phyloP scores from a whole-genome alignment of 2,888 invertebrate species.

The Caenorhabditis parvicauda region DNA sequence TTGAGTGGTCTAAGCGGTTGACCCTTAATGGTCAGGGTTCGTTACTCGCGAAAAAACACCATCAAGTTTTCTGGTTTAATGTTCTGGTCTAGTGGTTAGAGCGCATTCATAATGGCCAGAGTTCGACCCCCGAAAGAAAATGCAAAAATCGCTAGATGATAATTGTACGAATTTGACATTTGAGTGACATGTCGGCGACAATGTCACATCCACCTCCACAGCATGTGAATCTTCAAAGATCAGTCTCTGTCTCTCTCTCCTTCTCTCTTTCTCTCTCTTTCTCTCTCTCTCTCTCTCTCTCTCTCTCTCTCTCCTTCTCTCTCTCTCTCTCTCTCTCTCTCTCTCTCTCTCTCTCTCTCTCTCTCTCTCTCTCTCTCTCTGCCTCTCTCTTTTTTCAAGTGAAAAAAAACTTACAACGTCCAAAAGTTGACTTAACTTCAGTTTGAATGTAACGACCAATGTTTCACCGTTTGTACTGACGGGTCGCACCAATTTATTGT shows the following conservation, averaged over 20 bases:
- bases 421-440: slow-evolving; percentile 76
- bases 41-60: too few relatives aligned
- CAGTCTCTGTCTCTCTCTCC: slow-evolving; percentile 1
- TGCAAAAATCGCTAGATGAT: too few relatives aligned
- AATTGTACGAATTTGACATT: too few relatives aligned
- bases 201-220: too few relatives aligned
- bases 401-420: slow-evolving; percentile 66
- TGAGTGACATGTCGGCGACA: too few relatives aligned
- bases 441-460: slow-evolving; percentile 66
- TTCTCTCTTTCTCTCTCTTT: background rate
- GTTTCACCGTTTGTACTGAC: slow-evolving; percentile 68
- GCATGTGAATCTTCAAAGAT: slow-evolving; percentile 1
- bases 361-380: slow-evolving; percentile 5
- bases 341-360: slow-evolving; percentile 5
- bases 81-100: too few relatives aligned
- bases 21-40: too few relatives aligned
- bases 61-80: too few relatives aligned
- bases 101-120: too few relatives aligned
- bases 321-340: slow-evolving; percentile 2
- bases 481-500: slow-evolving; percentile 62
- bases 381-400: background rate
- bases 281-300: background rate
- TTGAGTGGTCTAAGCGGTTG: too few relatives aligned
- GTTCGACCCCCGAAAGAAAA: too few relatives aligned
- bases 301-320: background rate